Conservation (phyloP, 2,888 invertebrate genomes). For the Ophion costatus region DNA sequence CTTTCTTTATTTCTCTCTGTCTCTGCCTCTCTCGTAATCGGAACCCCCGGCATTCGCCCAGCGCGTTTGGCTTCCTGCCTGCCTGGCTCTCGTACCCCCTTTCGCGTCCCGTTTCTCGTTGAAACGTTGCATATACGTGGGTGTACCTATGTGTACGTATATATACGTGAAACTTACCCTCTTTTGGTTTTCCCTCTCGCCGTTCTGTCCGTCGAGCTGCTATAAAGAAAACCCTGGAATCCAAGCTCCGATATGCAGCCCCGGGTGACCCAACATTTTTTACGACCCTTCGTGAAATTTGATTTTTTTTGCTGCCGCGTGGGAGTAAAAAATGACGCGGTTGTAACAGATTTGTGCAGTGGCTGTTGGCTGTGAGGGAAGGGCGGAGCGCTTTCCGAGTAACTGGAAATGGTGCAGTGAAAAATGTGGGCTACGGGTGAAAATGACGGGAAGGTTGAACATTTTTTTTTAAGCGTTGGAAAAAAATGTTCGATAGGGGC, state of each 20-base stretch:
- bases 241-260: slow-evolving; percentile 28
- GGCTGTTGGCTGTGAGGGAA: background rate
- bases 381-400: background rate
- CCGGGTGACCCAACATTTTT: slow-evolving; percentile 25
- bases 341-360: background rate
- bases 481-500: background rate
- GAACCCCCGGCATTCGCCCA: slow-evolving; percentile 55
- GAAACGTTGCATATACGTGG: slow-evolving; percentile 56
- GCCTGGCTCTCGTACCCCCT: slow-evolving; percentile 37
- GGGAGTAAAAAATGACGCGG: background rate
- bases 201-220: slow-evolving; percentile 26
- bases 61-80: slow-evolving; percentile 61
- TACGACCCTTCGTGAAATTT: slow-evolving; percentile 11
- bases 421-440: background rate
- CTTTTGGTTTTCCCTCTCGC: slow-evolving; percentile 47
- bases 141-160: slow-evolving; percentile 3
- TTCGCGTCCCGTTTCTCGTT: slow-evolving; percentile 33
- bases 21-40: slow-evolving; percentile 52
- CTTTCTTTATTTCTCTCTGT: slow-evolving; percentile 19
- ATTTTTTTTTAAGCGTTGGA: background rate
- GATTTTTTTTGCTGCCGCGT: background rate
- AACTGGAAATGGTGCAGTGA: background rate
- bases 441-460: background rate
- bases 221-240: slow-evolving; percentile 45
- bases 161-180: slow-evolving; percentile 49